Conservation (phyloP, 2,797 vertebrate genomes). For the Pseudochromis fuscus region DNA sequence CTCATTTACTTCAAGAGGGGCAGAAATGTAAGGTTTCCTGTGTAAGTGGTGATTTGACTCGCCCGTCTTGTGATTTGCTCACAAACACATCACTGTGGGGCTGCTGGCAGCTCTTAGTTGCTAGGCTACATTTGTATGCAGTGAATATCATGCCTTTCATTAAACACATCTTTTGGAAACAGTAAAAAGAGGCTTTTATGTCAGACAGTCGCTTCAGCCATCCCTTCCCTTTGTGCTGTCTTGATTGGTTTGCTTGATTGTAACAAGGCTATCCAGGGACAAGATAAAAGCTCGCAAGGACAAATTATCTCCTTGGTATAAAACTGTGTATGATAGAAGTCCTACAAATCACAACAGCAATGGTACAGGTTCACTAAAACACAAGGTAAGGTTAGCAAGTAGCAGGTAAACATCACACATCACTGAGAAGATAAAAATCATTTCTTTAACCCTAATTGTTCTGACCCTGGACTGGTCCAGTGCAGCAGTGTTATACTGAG, state of each 20-base stretch:
- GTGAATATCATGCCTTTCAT: constrained; percentile 6
- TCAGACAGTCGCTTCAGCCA: constrained; percentile 11
- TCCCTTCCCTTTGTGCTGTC: constrained; percentile 13
- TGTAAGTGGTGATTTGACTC: constrained; percentile 5
- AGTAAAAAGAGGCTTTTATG: constrained; percentile 25
- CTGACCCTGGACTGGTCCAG: no score
- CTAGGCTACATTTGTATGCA: constrained; percentile 47
- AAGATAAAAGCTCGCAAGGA: constrained; percentile 24
- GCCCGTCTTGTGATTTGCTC: constrained; percentile 16
- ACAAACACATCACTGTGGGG: constrained; percentile 25
- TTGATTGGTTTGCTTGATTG: constrained; percentile 21
- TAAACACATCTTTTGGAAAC: constrained; percentile 34
- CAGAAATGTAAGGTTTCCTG: neutral
- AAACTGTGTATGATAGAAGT: neutral
- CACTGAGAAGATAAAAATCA: neutral
- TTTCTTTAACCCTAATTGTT: no score
- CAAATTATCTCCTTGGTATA: neutral
- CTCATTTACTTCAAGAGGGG: neutral
- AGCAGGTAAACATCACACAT: no score
- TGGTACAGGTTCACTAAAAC: neutral
- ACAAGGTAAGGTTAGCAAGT: neutral
- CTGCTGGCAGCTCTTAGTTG: constrained; percentile 21
- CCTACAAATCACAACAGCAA: neutral
- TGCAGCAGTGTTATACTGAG: no score
- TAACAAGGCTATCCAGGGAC: constrained; percentile 13